These are phyloP conservation scores for Atractosteus spatula DNA, from an alignment of 2,113 vertebrate genomes.

Conservation along the genomic window DNA sequence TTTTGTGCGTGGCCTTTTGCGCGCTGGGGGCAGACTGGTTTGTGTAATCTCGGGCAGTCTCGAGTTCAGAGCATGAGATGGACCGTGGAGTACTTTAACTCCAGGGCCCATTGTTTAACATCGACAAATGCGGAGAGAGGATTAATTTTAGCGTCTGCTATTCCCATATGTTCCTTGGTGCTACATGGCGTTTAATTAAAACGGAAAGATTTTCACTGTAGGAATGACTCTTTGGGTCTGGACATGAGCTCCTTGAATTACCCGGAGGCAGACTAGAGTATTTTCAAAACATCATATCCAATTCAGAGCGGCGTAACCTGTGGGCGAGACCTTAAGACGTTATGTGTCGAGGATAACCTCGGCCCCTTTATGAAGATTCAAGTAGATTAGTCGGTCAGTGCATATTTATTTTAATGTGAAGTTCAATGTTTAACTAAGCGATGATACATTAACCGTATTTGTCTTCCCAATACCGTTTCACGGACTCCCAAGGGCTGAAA, in stretches of 20 bases:
- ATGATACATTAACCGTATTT: no score
- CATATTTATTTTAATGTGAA: no score
- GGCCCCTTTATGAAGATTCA: no score
- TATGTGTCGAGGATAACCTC: no score
- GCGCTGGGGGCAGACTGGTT: conserved; percentile 11
- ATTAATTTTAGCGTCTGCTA: conserved; percentile 63
- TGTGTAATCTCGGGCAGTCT: conserved; percentile 9
- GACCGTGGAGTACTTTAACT: conserved; percentile 37
- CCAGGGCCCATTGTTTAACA: conserved; percentile 51
- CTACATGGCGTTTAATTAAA: conserved; percentile 64
- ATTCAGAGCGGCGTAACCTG: conserved; percentile 47
- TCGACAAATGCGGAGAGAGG: conserved; percentile 50
- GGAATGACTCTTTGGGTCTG: conserved; percentile 41
- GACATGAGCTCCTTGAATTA: conserved; percentile 35
- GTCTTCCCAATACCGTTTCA: no score
- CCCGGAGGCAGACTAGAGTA: conserved; percentile 53
- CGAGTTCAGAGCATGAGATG: conserved; percentile 19
- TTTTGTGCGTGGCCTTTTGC: conserved; percentile 8
- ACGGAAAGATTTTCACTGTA: conserved; percentile 55
- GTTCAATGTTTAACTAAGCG: no score
- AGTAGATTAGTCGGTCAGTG: no score
- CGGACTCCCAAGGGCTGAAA: no score
- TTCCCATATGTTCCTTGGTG: conserved; percentile 62
- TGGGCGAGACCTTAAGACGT: conserved; percentile 16
- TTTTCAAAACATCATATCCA: conserved; percentile 45